These are phyloP conservation scores for Sisyra nigra DNA, from an alignment of 2,888 invertebrate species.

Conservation along the genomic window DNA sequence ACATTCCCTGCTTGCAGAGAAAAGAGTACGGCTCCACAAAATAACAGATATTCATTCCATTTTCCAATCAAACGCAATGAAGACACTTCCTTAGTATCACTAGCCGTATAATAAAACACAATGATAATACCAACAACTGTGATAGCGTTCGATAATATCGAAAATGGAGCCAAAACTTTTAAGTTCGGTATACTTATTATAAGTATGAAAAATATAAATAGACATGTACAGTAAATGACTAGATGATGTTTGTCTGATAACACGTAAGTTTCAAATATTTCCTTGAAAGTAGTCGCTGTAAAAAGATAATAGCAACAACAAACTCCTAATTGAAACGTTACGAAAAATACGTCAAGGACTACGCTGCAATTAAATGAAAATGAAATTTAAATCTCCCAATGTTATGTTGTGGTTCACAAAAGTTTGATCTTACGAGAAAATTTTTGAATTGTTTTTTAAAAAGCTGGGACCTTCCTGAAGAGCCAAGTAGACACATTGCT, in stretches of 20 bases:
- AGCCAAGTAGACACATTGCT: too few species aligned
- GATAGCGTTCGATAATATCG: constrained; percentile 72
- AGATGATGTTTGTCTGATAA: background rate
- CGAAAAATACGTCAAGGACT: constrained; percentile 36
- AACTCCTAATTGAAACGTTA: constrained; percentile 75
- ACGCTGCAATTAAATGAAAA: too few species aligned
- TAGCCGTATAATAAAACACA: constrained; percentile 72
- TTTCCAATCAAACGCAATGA: constrained; percentile 46
- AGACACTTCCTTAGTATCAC: constrained; percentile 45
- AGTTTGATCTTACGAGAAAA: too few species aligned
- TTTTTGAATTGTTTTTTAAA: too few species aligned
- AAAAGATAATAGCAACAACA: constrained; percentile 79
- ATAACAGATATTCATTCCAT: constrained; percentile 63
- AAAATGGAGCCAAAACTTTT: constrained; percentile 78
- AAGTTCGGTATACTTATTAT: constrained; percentile 74
- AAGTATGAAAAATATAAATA: constrained; percentile 46
- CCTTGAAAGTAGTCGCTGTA: constrained; percentile 49
- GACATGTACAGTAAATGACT: constrained; percentile 14
- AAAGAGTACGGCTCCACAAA: constrained; percentile 91
- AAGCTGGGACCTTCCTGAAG: too few species aligned
- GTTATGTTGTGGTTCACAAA: too few species aligned
- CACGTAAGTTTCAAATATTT: constrained; percentile 23
- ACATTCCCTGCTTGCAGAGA: constrained; percentile 91
- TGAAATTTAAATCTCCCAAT: too few species aligned
- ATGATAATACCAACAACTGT: constrained; percentile 73